phyloP scores from a whole-genome alignment of 37 sponge, comb jelly and placozoan genomes.

The Crambe crambe region DNA sequence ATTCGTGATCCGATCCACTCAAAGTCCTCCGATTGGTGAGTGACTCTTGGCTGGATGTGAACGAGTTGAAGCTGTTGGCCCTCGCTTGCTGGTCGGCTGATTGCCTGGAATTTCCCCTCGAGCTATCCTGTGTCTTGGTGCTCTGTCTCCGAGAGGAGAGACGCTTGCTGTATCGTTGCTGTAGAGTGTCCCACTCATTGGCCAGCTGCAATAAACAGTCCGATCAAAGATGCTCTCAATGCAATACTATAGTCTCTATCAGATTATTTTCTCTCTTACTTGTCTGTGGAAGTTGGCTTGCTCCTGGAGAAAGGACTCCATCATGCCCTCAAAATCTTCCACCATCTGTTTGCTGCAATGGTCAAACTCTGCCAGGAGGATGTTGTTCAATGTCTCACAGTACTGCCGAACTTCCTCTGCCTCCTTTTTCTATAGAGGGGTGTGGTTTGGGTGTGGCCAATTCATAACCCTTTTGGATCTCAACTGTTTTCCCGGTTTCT shows the following conservation, averaged over 20 bases:
- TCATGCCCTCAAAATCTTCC: conserved; percentile 50
- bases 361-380: conserved; percentile 85
- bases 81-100: background rate
- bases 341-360: conserved; percentile 58
- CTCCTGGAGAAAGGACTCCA: conserved; percentile 30
- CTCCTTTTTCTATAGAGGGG: conserved; percentile 66
- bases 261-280: conserved; percentile 25
- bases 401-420: conserved; percentile 65
- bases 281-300: conserved; percentile 70
- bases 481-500: background rate
- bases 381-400: conserved; percentile 83
- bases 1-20: background rate
- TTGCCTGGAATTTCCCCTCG: background rate
- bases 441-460: background rate
- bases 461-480: too few relatives aligned
- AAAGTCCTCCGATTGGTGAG: background rate
- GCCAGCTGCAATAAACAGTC: conserved; percentile 32
- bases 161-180: conserved; percentile 7
- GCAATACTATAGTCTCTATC: background rate
- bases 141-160: background rate
- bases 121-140: background rate
- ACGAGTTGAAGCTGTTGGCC: background rate
- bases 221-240: too few relatives aligned
- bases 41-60: conserved; percentile 6
- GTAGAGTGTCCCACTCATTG: conserved; percentile 31